Evolutionary conservation across 1,140 invertebrate genomes (phyloP).

Genomic region (Chironomus tepperi): DNA sequence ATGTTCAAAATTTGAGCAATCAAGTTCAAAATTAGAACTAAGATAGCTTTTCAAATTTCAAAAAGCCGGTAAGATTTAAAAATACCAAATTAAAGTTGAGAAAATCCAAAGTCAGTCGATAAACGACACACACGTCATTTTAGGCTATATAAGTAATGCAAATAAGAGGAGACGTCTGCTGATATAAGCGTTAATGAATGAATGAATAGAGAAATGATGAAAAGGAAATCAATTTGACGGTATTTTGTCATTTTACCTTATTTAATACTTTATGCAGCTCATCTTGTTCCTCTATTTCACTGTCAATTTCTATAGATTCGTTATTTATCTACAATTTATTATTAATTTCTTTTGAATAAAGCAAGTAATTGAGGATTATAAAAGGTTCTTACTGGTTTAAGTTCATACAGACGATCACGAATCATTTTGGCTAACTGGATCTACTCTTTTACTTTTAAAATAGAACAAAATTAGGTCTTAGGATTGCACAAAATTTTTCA

Average conservation of each 20-base stretch:
- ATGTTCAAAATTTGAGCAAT: too few species aligned
- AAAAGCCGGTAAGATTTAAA: too few species aligned
- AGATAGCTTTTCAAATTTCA: too few species aligned
- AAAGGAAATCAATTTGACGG: neutral
- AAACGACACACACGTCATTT: too few species aligned
- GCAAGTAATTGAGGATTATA: neutral
- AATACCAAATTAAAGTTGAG: too few species aligned
- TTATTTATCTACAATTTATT: slow-evolving; percentile 1
- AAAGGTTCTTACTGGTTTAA: neutral
- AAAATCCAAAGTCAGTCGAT: too few species aligned
- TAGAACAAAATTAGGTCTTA: too few species aligned
- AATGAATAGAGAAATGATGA: neutral
- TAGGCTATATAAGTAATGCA: too few species aligned
- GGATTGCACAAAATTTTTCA: too few species aligned
- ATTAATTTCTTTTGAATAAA: neutral
- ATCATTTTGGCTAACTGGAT: neutral
- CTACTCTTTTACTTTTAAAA: too few species aligned
- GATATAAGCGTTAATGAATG: neutral
- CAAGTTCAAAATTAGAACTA: too few species aligned
- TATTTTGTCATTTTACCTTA: neutral
- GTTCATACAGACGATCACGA: neutral
- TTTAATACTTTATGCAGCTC: neutral
- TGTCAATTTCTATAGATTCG: neutral
- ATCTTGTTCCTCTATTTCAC: neutral
- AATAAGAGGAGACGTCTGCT: too few species aligned